A percentile compares a stretch with the other conserved stretches of the same genome.
Conservation (phyloP, 2,888 invertebrate species). For the Drosophila yooni region DNA sequence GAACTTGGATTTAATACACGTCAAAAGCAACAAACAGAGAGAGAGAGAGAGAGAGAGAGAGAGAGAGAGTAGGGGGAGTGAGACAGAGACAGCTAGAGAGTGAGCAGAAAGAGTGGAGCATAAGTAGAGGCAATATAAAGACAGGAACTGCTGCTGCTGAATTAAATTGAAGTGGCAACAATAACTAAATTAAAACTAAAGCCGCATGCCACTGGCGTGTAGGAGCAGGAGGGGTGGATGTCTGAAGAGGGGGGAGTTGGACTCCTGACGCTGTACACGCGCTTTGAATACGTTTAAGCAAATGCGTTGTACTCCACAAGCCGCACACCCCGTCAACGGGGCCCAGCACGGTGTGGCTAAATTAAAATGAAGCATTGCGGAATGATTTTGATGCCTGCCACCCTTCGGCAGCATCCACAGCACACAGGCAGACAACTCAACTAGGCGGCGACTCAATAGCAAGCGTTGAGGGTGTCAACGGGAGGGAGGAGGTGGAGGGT, state of each 20-base stretch:
- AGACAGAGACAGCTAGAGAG: background rate
- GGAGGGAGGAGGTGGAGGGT: background rate
- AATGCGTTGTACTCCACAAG: constrained; percentile 32
- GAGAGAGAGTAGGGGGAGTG: background rate
- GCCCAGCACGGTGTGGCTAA: constrained; percentile 43
- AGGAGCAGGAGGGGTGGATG: background rate
- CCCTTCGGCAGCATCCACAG: background rate
- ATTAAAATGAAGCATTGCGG: constrained; percentile 77
- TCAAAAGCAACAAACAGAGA: constrained; percentile 12
- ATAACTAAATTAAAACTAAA: constrained; percentile 79
- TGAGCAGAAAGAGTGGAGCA: background rate
- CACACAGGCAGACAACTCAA: background rate
- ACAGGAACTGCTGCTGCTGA: constrained; percentile 24
- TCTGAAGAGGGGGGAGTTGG: constrained; percentile 3
- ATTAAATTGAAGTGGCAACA: constrained; percentile 74
- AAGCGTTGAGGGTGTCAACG: background rate
- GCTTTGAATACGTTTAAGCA: constrained; percentile 75
- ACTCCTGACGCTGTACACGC: constrained; percentile 63
- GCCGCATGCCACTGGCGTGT: constrained; percentile 47
- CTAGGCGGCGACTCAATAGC: background rate
- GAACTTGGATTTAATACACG: constrained; percentile 68
- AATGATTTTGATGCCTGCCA: constrained; percentile 56
- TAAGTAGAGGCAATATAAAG: constrained; percentile 15
- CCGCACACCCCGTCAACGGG: background rate
- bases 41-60: background rate